Evolutionary conservation across 2,113 vertebrate genomes (phyloP), one percentile per base, ranked within the genome.

Genomic region (Columba janthina): DNA sequence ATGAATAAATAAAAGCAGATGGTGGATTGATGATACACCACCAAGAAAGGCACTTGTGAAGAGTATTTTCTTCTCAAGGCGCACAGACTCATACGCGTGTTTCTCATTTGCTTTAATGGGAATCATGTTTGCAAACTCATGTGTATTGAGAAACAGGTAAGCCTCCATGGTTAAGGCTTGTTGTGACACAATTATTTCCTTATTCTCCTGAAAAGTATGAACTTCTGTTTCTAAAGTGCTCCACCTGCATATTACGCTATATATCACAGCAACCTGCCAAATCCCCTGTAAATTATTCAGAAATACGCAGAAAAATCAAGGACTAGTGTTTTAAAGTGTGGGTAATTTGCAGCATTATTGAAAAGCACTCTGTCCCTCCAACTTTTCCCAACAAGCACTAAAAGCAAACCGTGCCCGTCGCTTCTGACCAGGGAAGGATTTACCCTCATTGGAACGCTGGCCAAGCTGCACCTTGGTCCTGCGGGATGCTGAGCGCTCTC

Each of bases 1-100:
- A 91, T 96, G 91, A 96, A 97, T 96, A 97, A 96, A 97, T 93
- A 96, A 92, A 65, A 96, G 56, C 95, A 97, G 95, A 93, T 95
- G 94, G 90, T 85, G 65, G 51, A 94, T 86, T 94, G 97, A 97
- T 97, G 82, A 92, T 93, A 56, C 90, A 93, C 60, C 93, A 93
- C 60, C 91, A 88, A 87, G 88, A 90, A 95, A 93, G 51, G 70
- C 88, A 88, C 91, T 93, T 92, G 90, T 88, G 83, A 95, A 91
- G 73, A 74, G 44, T 74, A 67, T 94, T 93, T 93, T 69, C 92
- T 85, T 96, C 90, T 94, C 46, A 14, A 92, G 66, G 61, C 77
- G 32, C 58, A 42, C 62, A 88, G 91, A 79, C 40, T 94, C 86
- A 25, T 85, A 14, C 20, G 32, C 21, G 53, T 73, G 48, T 72